Evolutionary conservation across 2,797 vertebrate species (phyloP), one percentile per base, ranked within the genome.

Genomic region (Chaetophractus vellerosus): DNA sequence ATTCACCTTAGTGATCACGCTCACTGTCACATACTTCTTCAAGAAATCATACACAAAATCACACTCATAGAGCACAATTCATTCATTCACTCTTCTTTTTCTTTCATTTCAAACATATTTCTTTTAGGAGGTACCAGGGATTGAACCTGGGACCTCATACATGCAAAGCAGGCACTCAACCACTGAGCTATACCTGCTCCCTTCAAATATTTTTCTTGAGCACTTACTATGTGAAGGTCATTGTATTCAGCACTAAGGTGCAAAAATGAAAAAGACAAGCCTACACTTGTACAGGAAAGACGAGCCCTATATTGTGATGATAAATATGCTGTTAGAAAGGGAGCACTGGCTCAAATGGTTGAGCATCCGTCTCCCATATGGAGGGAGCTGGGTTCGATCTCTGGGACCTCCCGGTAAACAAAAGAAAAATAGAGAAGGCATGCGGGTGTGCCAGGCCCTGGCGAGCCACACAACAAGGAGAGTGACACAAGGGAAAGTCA

Each of bases 161-260:
- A 52, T 52, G 15, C 16, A 18, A 52, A 52, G 52, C 52, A 52
- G 52, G 52, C 15, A 52, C 9, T 45, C 45, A 45, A 45, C 45
- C 10, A 45, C 45, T 45, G 45, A 45, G 45, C 45, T 45, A 45
- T 10, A 45, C 8, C 45, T 8, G 8, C 10, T 45, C 45, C 45
- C 80, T 33, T 85, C 74, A 72, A 82, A 59, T 52, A 79, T n/a
- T 57, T 57, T 76, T 50, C 78, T 90, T 81, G 66, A 92, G 61
- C 45, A 64, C 63, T 93, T 59, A 71, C 12, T 72, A 15, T 18
- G 8, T 41, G 41, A 93, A 93, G 83, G 31, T 78, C 21, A 90
- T 10, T 9, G 64, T 33, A 36, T 79, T 88, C 19, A 24, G 69
- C 23, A 61, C 16, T 31, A 59, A 84, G 21, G 18, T 41, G 57